Conservation (phyloP, 1,140 invertebrate species). For the Mizuhopecten yessoensis region DNA sequence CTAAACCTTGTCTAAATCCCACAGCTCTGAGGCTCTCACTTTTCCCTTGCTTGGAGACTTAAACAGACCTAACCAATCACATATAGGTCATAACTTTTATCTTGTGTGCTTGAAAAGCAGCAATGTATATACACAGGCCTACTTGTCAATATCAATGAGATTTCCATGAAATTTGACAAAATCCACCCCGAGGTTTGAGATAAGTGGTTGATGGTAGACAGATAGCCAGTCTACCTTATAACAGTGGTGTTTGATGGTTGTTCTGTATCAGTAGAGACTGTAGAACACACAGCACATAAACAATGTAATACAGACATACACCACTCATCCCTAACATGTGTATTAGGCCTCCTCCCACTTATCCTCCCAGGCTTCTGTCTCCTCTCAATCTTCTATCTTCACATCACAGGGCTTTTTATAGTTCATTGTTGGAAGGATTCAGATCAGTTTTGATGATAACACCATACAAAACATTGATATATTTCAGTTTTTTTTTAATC, state of each 20-base stretch:
- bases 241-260: slow-evolving; percentile 4
- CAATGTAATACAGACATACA: neutral
- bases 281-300: neutral
- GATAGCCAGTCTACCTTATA: neutral
- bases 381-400: neutral
- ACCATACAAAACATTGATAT: neutral
- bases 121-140: neutral
- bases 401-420: neutral
- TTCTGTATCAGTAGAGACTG: neutral
- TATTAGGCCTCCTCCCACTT: neutral
- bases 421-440: neutral
- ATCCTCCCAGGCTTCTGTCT: neutral
- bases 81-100: neutral
- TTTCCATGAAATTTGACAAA: neutral
- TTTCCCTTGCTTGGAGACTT: neutral
- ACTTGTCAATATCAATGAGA: slow-evolving; percentile 28
- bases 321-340: neutral
- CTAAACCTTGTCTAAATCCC: neutral
- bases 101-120: neutral
- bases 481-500: neutral
- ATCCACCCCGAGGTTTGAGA: slow-evolving; percentile 6
- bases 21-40: neutral
- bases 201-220: slow-evolving; percentile 23
- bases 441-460: neutral
- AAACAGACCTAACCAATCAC: neutral